Evolutionary conservation across 2,113 vertebrate species (phyloP).

Genomic region (Anthoscopus minutus): DNA sequence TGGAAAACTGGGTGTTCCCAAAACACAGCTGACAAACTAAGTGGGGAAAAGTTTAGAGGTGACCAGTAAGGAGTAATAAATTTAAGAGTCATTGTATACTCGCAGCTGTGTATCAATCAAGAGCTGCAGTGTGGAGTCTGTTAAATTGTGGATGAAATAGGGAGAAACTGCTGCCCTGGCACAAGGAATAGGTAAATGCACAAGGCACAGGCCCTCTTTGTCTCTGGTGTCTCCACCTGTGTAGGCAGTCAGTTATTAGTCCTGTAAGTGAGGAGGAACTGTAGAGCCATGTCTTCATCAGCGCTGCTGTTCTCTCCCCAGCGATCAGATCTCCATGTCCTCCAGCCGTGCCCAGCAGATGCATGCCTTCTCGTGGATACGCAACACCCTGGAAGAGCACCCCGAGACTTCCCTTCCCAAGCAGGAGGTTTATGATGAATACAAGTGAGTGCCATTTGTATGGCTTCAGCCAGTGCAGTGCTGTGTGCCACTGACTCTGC

Average conservation of each 20-base stretch:
- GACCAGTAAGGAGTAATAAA: background rate
- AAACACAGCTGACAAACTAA: background rate
- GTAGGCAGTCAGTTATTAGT: background rate
- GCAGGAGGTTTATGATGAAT: slow-evolving; percentile 98
- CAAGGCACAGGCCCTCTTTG: background rate
- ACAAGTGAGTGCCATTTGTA: slow-evolving; percentile 80
- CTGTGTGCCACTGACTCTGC: background rate
- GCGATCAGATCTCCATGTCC: slow-evolving; percentile 90
- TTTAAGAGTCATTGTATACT: background rate
- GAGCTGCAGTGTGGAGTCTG: background rate
- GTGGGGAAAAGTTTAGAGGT: background rate
- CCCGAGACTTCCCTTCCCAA: slow-evolving; percentile 98
- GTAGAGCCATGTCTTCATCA: background rate
- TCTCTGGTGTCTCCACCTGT: background rate
- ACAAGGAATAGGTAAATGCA: background rate
- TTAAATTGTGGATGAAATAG: background rate
- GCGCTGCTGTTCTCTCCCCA: slow-evolving; percentile 47
- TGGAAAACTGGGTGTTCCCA: background rate
- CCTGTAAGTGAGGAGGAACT: background rate
- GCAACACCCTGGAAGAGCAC: slow-evolving; percentile 93
- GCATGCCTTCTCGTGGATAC: slow-evolving; percentile 97
- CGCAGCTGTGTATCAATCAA: rapidly evolving
- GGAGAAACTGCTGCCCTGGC: background rate
- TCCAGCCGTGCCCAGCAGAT: slow-evolving; percentile 96
- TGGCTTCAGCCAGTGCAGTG: rapidly evolving